These are phyloP conservation scores for Drosophila navojoa DNA, from an alignment of 1,140 invertebrate species.

Conservation along the genomic window DNA sequence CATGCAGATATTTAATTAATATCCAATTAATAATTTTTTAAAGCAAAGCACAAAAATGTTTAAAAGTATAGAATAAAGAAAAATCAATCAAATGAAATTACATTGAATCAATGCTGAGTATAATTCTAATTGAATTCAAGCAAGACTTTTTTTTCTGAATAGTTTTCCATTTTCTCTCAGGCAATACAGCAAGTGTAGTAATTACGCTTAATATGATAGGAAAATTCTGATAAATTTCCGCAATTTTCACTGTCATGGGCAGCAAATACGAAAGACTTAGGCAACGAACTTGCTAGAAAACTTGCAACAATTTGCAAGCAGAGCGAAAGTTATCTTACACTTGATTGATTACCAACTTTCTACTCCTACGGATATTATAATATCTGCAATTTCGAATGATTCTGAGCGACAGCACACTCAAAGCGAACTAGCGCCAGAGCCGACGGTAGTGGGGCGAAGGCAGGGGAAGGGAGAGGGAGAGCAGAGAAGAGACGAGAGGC, in stretches of 20 bases:
- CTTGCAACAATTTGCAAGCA: conserved; percentile 54
- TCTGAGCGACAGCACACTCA: conserved; percentile 42
- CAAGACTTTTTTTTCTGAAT: too few relatives aligned
- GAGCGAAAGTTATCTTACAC: conserved; percentile 77
- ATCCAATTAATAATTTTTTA: too few relatives aligned
- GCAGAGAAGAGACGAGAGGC: not conserved
- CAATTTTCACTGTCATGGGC: conserved; percentile 27
- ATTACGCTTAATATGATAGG: not conserved
- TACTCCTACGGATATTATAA: conserved; percentile 74
- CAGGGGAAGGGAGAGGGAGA: too few relatives aligned
- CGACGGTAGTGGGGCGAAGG: not conserved
- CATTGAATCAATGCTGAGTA: too few relatives aligned
- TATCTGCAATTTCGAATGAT: conserved; percentile 76
- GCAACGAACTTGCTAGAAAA: conserved; percentile 73
- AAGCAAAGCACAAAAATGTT: too few relatives aligned
- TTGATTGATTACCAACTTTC: conserved; percentile 79
- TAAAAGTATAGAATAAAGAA: too few relatives aligned
- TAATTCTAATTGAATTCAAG: too few relatives aligned
- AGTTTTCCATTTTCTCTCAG: too few relatives aligned
- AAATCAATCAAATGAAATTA: too few relatives aligned
- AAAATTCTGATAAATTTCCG: conserved; percentile 31
- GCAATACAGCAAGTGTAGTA: too few relatives aligned
- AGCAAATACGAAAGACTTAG: conserved; percentile 61
- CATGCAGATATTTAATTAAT: too few relatives aligned
- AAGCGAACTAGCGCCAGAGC: not conserved